phyloP scores from a whole-genome alignment of 2,888 invertebrate species.

The Nasonia oneida region DNA sequence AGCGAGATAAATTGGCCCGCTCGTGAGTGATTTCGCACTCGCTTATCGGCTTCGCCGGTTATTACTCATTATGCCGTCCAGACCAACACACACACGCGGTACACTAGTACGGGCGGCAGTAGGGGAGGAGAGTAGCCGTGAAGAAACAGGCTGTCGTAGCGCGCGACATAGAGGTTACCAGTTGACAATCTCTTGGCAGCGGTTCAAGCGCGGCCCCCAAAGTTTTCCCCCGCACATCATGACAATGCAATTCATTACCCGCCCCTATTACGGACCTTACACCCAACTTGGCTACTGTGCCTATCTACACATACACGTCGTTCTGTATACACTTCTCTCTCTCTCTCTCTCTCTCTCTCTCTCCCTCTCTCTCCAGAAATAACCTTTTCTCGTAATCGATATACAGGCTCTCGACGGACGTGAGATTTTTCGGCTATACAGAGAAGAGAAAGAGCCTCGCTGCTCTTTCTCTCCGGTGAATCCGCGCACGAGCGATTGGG shows the following conservation, averaged over 20 bases:
- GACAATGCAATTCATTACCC: constrained; percentile 56
- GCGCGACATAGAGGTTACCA: background rate
- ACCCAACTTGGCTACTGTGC: constrained; percentile 27
- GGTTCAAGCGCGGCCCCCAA: constrained; percentile 28
- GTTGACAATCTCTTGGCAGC: constrained; percentile 51
- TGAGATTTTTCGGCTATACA: constrained; percentile 25
- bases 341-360: too few relatives aligned
- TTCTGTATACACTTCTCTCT: background rate
- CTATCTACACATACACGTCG: background rate
- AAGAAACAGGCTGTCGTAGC: background rate
- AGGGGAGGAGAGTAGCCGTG: background rate
- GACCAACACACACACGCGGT: background rate
- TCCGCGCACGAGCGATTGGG: background rate
- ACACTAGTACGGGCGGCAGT: background rate
- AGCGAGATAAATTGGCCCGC: constrained; percentile 38
- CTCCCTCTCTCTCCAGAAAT: background rate
- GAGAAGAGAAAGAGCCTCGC: too few relatives aligned
- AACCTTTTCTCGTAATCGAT: background rate
- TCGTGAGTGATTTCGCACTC: constrained; percentile 36
- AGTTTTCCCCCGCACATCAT: constrained; percentile 25
- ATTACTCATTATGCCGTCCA: constrained; percentile 2
- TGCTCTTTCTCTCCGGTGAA: background rate
- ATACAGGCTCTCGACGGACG: background rate
- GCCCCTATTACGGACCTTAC: constrained; percentile 31
- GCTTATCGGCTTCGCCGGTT: constrained; percentile 28